phyloP scores from a whole-genome alignment of 2,113 vertebrate species.

The Brachirus orientalis region DNA sequence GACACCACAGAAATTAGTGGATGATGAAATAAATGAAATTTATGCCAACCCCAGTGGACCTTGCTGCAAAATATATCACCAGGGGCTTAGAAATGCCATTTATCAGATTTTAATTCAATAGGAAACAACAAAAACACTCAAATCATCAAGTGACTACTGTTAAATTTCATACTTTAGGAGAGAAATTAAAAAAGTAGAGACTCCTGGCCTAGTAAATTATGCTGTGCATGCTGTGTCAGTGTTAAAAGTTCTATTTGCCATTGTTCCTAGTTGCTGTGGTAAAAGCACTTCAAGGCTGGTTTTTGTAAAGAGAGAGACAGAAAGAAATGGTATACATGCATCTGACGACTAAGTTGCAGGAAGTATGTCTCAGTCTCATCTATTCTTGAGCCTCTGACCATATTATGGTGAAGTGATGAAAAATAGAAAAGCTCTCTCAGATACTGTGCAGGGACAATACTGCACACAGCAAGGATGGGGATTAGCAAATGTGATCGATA shows the following conservation, averaged over 20 bases:
- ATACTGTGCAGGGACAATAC: not conserved
- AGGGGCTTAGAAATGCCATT: not conserved
- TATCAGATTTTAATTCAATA: too few relatives aligned
- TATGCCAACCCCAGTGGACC: too few relatives aligned
- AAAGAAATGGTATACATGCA: too few relatives aligned
- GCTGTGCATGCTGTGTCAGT: too few relatives aligned
- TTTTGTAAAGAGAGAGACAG: not conserved
- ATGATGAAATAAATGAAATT: too few relatives aligned
- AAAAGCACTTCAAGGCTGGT: constrained; percentile 1
- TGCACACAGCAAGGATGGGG: not conserved
- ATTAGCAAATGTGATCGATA: constrained; percentile 33
- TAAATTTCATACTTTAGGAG: not conserved
- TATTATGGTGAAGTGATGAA: not conserved
- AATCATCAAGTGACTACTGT: too few relatives aligned
- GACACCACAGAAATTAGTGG: too few relatives aligned
- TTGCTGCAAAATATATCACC: too few relatives aligned
- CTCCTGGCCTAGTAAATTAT: not conserved
- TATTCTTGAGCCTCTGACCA: not conserved
- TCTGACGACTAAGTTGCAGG: not conserved
- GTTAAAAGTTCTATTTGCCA: too few relatives aligned
- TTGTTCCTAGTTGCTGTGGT: constrained; percentile 13
- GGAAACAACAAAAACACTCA: too few relatives aligned
- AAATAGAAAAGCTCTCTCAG: not conserved
- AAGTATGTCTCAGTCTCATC: not conserved
- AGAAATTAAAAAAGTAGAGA: not conserved